These are phyloP conservation scores for Acomys russatus DNA, from an alignment of 2,797 vertebrate genomes.

Conservation along the genomic window DNA sequence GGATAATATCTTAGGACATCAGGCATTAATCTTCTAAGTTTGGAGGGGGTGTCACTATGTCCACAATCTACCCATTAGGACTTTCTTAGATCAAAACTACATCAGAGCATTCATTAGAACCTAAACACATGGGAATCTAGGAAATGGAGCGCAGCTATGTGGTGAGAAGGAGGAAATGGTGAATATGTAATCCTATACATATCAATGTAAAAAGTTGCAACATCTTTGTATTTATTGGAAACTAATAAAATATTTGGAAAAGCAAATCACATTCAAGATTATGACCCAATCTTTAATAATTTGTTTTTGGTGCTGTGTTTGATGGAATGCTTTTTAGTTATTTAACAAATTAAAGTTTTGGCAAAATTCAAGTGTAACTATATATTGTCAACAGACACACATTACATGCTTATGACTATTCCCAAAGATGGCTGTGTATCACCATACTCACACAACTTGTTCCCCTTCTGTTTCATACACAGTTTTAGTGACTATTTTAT, in stretches of 20 bases:
- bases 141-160: not conserved
- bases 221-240: conserved; percentile 33
- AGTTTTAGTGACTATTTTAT: conserved; percentile 39
- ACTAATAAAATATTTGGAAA: not conserved
- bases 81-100: not conserved
- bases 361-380: not conserved
- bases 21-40: conserved; percentile 8
- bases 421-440: too few species aligned
- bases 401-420: too few species aligned
- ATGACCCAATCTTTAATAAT: not conserved
- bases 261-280: not conserved
- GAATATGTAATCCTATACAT: not conserved
- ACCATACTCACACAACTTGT: not conserved
- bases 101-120: not conserved
- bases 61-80: not conserved
- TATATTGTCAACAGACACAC: not conserved
- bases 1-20: not conserved
- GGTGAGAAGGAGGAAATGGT: not conserved
- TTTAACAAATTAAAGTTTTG: conserved; percentile 8
- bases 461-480: not conserved
- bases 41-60: not conserved
- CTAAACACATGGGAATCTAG: not conserved
- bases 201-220: not conserved
- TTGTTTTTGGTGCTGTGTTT: conserved; percentile 50
- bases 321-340: not conserved